Evolutionary conservation across 2,797 vertebrate genomes (phyloP).

Genomic region (Coreius guichenoti): DNA sequence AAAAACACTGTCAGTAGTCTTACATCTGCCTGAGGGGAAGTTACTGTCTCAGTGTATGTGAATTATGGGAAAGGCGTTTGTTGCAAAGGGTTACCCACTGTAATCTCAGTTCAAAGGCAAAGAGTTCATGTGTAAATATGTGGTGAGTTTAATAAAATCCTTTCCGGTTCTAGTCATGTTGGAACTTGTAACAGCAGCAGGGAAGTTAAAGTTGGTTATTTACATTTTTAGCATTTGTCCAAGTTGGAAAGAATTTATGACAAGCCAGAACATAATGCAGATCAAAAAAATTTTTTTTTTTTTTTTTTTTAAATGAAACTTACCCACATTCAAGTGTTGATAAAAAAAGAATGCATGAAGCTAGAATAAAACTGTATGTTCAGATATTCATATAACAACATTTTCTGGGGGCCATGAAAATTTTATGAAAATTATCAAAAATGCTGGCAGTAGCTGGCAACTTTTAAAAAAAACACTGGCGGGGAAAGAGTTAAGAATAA

Average conservation of each 20-base stretch:
- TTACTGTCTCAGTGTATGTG: not conserved
- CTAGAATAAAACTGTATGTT: too few species aligned
- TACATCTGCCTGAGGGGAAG: not conserved
- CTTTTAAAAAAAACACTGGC: too few species aligned
- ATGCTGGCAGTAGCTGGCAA: too few species aligned
- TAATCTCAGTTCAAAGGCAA: not conserved
- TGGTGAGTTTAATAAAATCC: not conserved
- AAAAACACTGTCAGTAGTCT: not conserved
- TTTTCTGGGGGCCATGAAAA: too few species aligned
- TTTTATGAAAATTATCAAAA: too few species aligned
- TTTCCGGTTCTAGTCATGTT: not conserved
- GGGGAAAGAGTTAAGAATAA: too few species aligned
- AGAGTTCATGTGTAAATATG: not conserved
- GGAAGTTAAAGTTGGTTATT: not conserved
- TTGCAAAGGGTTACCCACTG: not conserved
- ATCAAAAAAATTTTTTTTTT: too few species aligned
- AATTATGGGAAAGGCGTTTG: not conserved
- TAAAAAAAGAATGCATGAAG: too few species aligned
- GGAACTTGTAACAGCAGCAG: not conserved
- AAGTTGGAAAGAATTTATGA: slow-evolving; percentile 4
- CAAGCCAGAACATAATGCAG: not conserved
- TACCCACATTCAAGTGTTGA: too few species aligned
- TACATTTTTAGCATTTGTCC: not conserved
- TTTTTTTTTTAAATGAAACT: too few species aligned
- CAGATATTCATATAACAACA: too few species aligned